Evolutionary conservation across 2,113 vertebrate species (phyloP).

Genomic region (Hipposideros armiger): DNA sequence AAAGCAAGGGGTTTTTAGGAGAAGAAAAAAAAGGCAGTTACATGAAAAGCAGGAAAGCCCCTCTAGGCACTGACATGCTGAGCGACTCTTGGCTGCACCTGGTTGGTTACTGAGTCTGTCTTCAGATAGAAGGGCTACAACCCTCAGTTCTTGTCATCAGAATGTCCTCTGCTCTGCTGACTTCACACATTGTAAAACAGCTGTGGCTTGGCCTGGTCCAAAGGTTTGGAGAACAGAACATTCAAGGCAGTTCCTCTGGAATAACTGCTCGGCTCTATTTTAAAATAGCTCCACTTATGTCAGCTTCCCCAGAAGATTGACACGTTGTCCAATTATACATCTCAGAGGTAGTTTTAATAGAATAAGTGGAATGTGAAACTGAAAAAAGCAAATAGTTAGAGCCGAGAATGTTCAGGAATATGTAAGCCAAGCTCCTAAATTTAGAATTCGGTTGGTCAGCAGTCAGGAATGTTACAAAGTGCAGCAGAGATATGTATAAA

Average conservation of each 20-base stretch:
- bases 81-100: background rate
- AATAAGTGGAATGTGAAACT: background rate
- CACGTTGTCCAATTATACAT: background rate
- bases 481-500: background rate
- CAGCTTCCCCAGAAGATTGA: background rate
- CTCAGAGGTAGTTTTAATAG: background rate
- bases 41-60: background rate
- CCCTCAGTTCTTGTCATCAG: background rate
- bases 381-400: background rate
- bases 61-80: background rate
- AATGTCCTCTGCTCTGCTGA: background rate
- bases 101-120: background rate
- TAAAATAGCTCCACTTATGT: background rate
- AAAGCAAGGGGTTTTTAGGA: background rate
- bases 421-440: background rate
- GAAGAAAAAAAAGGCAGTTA: background rate
- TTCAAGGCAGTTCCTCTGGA: background rate
- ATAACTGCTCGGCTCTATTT: background rate
- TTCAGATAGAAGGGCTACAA: background rate
- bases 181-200: background rate
- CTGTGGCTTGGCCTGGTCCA: no score
- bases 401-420: background rate
- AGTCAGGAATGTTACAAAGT: background rate
- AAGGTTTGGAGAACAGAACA: background rate
- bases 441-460: background rate